Percentiles rank a stretch among this genome's conserved stretches.
Conservation (phyloP, 2,797 vertebrate species). For the Petrocephalus sullivani region DNA sequence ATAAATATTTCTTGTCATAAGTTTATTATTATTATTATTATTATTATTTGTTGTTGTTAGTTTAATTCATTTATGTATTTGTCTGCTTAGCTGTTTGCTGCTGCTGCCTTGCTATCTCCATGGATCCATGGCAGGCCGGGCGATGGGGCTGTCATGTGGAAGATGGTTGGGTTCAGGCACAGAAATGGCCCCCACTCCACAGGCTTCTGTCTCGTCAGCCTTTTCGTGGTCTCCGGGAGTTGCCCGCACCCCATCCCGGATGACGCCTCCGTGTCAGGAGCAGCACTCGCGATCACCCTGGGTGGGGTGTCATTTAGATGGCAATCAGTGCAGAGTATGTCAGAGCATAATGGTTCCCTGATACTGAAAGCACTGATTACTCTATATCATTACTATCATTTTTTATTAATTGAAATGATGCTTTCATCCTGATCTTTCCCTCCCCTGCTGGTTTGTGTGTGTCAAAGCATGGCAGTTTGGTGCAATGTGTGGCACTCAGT, state of each 20-base stretch:
- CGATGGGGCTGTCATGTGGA: neutral
- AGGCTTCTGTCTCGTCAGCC: neutral
- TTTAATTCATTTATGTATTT: neutral
- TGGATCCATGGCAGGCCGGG: neutral
- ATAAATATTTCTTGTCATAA: neutral
- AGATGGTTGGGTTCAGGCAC: neutral
- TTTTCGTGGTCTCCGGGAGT: neutral
- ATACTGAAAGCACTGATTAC: slow-evolving; percentile 59
- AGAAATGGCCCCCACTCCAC: neutral
- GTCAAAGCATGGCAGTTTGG: slow-evolving; percentile 69
- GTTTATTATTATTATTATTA: neutral
- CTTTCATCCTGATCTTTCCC: slow-evolving; percentile 40
- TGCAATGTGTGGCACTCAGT: slow-evolving; percentile 65
- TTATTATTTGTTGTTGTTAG: neutral
- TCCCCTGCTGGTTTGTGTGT: slow-evolving; percentile 67
- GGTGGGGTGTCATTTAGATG: slow-evolving; percentile 29
- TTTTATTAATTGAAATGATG: slow-evolving; percentile 48
- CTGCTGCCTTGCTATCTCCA: neutral
- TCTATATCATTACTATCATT: slow-evolving; percentile 51
- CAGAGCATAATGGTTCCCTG: slow-evolving; percentile 19
- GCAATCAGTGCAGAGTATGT: slow-evolving; percentile 23
- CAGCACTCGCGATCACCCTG: neutral
- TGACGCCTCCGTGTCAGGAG: neutral
- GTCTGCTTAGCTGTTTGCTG: neutral
- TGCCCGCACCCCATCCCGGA: neutral